Evolutionary conservation across 2,888 invertebrate species (phyloP), one percentile per base, ranked within the genome.

Genomic region (Drosophila imparisetae): DNA sequence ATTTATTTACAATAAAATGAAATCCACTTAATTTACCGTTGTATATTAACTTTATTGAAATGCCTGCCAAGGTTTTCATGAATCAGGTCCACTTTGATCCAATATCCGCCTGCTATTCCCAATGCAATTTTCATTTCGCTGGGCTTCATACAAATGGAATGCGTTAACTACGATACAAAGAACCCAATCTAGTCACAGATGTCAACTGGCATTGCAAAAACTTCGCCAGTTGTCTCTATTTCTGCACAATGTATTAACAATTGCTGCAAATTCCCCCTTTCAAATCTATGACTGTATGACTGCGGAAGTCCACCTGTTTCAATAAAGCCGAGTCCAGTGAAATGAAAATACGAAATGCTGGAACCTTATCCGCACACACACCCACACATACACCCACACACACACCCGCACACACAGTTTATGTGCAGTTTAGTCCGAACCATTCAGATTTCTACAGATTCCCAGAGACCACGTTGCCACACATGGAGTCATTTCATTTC

Each of bases 331-430:
- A 49, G 59, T 64, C 70, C 68, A 69, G 64, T 72, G 75, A 75
- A 78, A 78, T 81, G 73, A 74, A 86, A 80, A 75, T 72, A 65
- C 38, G 55, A 66, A 72, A 55, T 13, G 58, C 54, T 62, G 64
- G 30, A 61, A 67, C 78, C 78, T 66, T 81, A 86, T 72, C 73
- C 73, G 61, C 71, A 36, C 67, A n/a, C 30, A 13, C 57, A 4
- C 40, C 24, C 24, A 13, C 27, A 27, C n/a, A 24, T 29, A 24
- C 30, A 18, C 5, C 0, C 27, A 13, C 24, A 52, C 18, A 29
- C 60, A 18, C 57, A 4, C 40, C 18, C 24, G 0, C 29, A 29
- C 27, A 38, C 13, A 30, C 60, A 55, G 42, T 61, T 32, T 10
- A 32, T 32, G 32, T 32, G 21, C 27, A 55, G 58, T 63, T 40